phyloP scores from a whole-genome alignment of 2,797 vertebrate species.

The Poeciliopsis turneri region DNA sequence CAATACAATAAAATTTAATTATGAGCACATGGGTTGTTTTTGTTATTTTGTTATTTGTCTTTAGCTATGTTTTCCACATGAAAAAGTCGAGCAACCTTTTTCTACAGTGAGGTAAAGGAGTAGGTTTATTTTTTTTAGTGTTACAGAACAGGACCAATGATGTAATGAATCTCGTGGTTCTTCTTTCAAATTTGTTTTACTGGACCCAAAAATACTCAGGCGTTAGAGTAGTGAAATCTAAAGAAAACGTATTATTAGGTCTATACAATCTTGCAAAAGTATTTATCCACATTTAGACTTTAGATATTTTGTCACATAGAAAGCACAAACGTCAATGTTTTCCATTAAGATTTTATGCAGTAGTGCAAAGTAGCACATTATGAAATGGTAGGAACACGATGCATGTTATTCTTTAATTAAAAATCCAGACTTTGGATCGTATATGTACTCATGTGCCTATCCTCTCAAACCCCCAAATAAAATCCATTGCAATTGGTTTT shows the following conservation, averaged over 20 bases:
- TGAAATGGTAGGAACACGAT: background rate
- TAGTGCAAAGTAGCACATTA: background rate
- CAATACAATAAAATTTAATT: background rate
- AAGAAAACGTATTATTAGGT: background rate
- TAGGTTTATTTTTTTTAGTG: background rate
- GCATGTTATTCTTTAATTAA: background rate
- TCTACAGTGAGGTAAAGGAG: background rate
- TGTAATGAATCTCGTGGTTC: background rate
- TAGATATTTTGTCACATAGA: background rate
- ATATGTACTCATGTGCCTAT: background rate
- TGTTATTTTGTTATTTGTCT: background rate
- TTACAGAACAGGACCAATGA: background rate
- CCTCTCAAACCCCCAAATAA: background rate
- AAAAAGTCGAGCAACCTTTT: background rate
- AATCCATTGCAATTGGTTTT: background rate
- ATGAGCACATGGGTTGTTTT: background rate
- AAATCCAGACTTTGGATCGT: background rate
- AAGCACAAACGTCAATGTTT: background rate
- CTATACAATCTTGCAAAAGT: background rate
- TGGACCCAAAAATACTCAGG: background rate
- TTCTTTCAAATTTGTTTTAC: background rate
- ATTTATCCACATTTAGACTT: background rate
- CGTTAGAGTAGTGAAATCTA: background rate
- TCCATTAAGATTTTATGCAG: background rate
- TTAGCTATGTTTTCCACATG: background rate